phyloP scores from a whole-genome alignment of 1,140 invertebrate genomes.

The Drosophila burlai region DNA sequence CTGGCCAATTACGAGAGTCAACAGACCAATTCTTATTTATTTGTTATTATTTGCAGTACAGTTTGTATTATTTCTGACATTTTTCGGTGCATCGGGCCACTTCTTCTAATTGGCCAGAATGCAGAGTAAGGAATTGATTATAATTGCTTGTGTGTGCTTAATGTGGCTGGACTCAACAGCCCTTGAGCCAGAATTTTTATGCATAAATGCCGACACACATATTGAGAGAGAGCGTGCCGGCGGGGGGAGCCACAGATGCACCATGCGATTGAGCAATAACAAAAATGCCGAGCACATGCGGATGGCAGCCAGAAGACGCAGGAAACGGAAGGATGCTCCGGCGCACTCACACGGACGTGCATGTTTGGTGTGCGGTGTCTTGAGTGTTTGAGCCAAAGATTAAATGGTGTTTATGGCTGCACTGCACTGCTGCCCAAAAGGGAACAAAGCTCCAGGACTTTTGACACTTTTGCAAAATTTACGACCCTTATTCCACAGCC shows the following conservation, averaged over 20 bases:
- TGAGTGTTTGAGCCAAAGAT: slow-evolving; percentile 82
- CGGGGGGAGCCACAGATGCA: not conserved
- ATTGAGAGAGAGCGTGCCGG: slow-evolving; percentile 7
- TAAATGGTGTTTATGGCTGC: slow-evolving; percentile 81
- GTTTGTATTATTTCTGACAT: slow-evolving; percentile 4
- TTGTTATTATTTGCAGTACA: slow-evolving; percentile 21
- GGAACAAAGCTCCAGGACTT: slow-evolving; percentile 64
- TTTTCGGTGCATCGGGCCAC: slow-evolving; percentile 31
- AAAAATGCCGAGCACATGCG: slow-evolving; percentile 58
- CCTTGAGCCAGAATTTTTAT: slow-evolving; percentile 50
- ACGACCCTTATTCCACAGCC: slow-evolving; percentile 38
- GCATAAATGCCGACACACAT: slow-evolving; percentile 47
- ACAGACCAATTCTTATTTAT: slow-evolving; percentile 48
- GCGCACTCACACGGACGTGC: slow-evolving; percentile 31
- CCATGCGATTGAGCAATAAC: slow-evolving; percentile 58
- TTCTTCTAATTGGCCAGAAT: slow-evolving; percentile 60
- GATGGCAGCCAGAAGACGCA: slow-evolving; percentile 33
- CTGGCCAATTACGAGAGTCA: slow-evolving; percentile 26
- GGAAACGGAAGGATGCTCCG: slow-evolving; percentile 41
- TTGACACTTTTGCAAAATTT: slow-evolving; percentile 78
- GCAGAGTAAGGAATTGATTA: slow-evolving; percentile 40
- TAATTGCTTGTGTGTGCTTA: slow-evolving; percentile 73
- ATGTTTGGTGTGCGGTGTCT: slow-evolving; percentile 43
- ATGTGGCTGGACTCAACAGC: slow-evolving; percentile 57
- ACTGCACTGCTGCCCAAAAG: slow-evolving; percentile 39